Evolutionary conservation across 1,140 invertebrate species (phyloP), one percentile per base, ranked within the genome.

Genomic region (honey bee (Apis mellifera)): DNA sequence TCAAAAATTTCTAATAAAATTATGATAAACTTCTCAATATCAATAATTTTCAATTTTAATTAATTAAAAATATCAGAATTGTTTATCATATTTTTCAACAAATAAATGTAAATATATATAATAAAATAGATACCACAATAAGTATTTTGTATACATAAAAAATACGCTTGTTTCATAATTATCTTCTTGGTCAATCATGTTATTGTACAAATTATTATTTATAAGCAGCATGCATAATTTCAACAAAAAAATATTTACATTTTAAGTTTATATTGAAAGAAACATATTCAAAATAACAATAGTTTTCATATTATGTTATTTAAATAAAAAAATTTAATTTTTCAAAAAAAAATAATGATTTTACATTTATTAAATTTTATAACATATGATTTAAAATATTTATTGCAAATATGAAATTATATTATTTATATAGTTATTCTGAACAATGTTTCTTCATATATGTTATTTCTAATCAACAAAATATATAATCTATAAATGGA

Each of bases 121-220:
- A 89, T 50, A 78, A 76, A 26, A 59, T 23, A 69, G 74, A 81
- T 88, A 86, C 72, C 78, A 88, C 86, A 87, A 78, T 50, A 42
- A 65, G 82, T 83, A 82, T 52, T 62, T 75, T 75, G 82, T 85
- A 77, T 87, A 89, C 82, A 77, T 76, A 81, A 71, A 88, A 81
- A 72, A 78, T 50, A 88, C 78, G 64, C 79, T 84, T 74, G 69
- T 87, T 80, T 83, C 13, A 81, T 42, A 86, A 81, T 86, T 89
- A 83, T 85, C 73, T n/a, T 85, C 84, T 88, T 89, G 87, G 87
- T 89, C 87, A 70, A 74, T 68, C 72, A 59, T 74, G n/a, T 88
- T 84, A 89, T 89, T 84, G 74, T 89, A 90, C 84, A 89, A 86
- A 84, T 88, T 84, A 74, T 82, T 88, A 82, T 81, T 85, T 78